Evolutionary conservation across 2,113 vertebrate species (phyloP), one percentile per base, ranked within the genome.

Genomic region (Chaetodon auriga): DNA sequence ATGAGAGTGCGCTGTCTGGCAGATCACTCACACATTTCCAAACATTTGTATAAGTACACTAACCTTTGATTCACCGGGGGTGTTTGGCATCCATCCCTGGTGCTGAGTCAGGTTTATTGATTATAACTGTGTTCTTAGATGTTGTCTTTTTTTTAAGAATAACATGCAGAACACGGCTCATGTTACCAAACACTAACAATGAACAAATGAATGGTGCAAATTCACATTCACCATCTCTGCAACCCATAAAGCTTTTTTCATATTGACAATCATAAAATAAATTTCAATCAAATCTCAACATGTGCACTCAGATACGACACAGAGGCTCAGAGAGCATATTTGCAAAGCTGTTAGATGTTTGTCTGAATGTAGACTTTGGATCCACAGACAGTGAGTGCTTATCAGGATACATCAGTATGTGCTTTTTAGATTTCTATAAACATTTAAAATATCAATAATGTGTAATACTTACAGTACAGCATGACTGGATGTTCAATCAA

Each of bases 301-400:
- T 66, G 6, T 0, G 7, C 7, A 13, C 0, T 12, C 15, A 6
- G 7, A 55, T 68, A 19, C 60, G 80, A 46, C 74, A 63, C 35
- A 68, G 25, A 62, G 11, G 85, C 78, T 86, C 92, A 93, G 70
- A 91, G 88, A 83, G 74, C 77, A 89, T 91, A 78, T 93, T 93
- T 92, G 81, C 79, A 84, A 58, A 84, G 66, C 12, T 2, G 25
- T 11, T n/a, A 30, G 30, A 30, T 90, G 64, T 93, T 92, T 94
- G 90, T 87, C 88, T 87, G 61, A 80, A 69, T 75, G 25, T 70
- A 87, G 87, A 94, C 93, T 93, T 94, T 93, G 91, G 81, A 87
- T 83, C 76, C 23, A 70, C 84, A 78, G 57, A 77, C 18, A 80
- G 18, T 5, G 0, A 48, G 75, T 82, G 16, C 62, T 87, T 68